Conservation (phyloP, 2,888 invertebrate species). For the Xylophagus ater region DNA sequence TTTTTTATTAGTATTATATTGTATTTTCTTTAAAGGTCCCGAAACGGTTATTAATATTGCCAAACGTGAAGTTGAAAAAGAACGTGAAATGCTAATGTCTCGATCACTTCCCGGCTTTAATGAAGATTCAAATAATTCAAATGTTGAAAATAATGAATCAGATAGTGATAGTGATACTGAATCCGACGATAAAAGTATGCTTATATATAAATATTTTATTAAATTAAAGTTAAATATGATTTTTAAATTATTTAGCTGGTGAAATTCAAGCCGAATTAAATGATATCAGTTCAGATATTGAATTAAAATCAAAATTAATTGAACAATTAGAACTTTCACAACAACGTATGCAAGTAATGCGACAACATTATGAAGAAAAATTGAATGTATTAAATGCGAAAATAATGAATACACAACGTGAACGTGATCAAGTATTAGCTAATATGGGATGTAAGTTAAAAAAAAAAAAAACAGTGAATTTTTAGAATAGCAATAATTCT, state of each 20-base stretch:
- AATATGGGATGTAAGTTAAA: conserved; percentile 28
- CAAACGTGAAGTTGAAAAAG: conserved; percentile 65
- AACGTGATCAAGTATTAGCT: conserved; percentile 78
- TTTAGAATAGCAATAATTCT: too few relatives aligned
- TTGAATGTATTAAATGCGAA: conserved; percentile 69
- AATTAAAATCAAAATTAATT: conserved; percentile 87
- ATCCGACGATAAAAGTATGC: conserved; percentile 46
- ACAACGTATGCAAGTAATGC: conserved; percentile 69
- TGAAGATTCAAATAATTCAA: conserved; percentile 46
- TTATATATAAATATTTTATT: background rate
- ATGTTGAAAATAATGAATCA: conserved; percentile 42
- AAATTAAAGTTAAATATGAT: background rate
- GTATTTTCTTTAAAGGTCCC: conserved; percentile 29
- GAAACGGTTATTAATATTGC: conserved; percentile 59
- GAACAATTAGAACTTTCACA: conserved; percentile 88
- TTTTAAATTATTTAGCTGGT: conserved; percentile 31
- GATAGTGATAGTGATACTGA: conserved; percentile 50
- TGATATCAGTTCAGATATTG: conserved; percentile 84
- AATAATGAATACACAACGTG: conserved; percentile 80
- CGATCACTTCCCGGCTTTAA: conserved; percentile 37
- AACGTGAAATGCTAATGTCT: conserved; percentile 42
- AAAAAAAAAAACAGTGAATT: too few relatives aligned
- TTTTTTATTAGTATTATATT: background rate
- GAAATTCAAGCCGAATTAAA: conserved; percentile 70
- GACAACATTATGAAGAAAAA: conserved; percentile 87